Evolutionary conservation across 2,797 vertebrate genomes (phyloP), one percentile per base, ranked within the genome.

Genomic region (Eulemur coronatus): DNA sequence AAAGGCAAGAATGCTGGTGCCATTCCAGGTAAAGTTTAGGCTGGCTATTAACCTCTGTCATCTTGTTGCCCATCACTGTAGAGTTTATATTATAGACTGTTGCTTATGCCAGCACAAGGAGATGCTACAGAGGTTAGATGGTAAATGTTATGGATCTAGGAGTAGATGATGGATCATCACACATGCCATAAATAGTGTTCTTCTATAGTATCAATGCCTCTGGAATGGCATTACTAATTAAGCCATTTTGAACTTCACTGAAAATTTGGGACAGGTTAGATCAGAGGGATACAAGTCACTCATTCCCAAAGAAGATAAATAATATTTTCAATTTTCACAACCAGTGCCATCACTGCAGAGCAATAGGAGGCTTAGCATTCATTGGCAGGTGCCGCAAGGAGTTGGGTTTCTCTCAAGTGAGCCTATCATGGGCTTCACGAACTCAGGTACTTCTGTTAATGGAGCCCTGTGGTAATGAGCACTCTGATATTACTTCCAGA

Each of bases 401-500:
- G 38, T n/a, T 94, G 69, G 43, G 12, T 95, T 95, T 91, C 91
- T 75, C 78, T 91, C 35, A 12, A 73, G 57, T 48, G 18, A 95
- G 38, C 38, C 85, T 73, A 20, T 70, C 41, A 6, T 10, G 24
- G 70, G 48, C 30, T 48, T 94, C 69, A 43, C 26, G 75, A 88
- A 55, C 72, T 73, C 69, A 28, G 52, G 63, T 72, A 52, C 67
- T 96, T 86, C 61, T 59, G 46, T 79, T 70, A 89, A 50, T 69
- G 82, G 79, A 92, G 57, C 50, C 50, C 73, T 43, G 50, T 38
- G 91, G 80, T 95, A 86, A 96, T 72, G 75, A 84, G 80, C 81
- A 79, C 33, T 76, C 84, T 84, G 76, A 67, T 90, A 33, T 92
- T 93, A 93, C 78, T 93, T 95, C 90, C 96, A 94, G 91, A 94